These are phyloP conservation scores for Rhamphomyia laevipes DNA, from an alignment of 2,888 invertebrate genomes.

Conservation along the genomic window DNA sequence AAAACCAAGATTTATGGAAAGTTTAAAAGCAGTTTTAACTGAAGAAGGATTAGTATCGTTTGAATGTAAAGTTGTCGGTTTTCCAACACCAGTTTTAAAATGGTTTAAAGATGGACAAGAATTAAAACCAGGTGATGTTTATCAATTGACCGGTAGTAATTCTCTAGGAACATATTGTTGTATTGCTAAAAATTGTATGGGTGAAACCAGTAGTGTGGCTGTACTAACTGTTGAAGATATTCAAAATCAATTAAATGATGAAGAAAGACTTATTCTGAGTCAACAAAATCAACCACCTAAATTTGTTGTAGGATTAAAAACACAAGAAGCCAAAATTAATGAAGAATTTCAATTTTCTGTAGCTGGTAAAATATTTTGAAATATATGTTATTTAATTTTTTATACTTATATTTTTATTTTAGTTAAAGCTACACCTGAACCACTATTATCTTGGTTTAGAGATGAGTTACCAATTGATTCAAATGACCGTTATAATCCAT, in stretches of 20 bases:
- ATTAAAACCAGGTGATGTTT: conserved; percentile 82
- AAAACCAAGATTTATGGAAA: conserved; percentile 82
- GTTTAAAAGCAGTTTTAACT: conserved; percentile 74
- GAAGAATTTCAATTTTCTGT: conserved; percentile 70
- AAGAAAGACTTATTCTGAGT: conserved; percentile 50
- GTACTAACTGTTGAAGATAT: conserved; percentile 84
- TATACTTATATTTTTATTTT: conserved; percentile 16
- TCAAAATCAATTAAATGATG: conserved; percentile 77
- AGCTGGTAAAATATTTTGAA: conserved; percentile 46
- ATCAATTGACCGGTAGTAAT: conserved; percentile 81
- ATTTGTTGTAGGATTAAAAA: conserved; percentile 69
- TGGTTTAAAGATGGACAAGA: conserved; percentile 93
- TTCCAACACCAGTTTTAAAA: conserved; percentile 72
- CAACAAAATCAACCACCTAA: conserved; percentile 75
- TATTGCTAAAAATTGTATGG: conserved; percentile 83
- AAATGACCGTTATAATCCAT: conserved; percentile 54
- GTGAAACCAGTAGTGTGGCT: conserved; percentile 73
- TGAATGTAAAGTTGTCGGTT: conserved; percentile 87
- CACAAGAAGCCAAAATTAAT: conserved; percentile 70
- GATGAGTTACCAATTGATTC: conserved; percentile 69
- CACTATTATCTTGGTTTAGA: conserved; percentile 75
- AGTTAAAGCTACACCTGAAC: conserved; percentile 71
- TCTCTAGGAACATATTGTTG: conserved; percentile 83
- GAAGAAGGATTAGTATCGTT: conserved; percentile 88
- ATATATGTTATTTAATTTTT: not conserved